phyloP scores from a whole-genome alignment of 1,140 invertebrate species.

The Mamestra configurata region DNA sequence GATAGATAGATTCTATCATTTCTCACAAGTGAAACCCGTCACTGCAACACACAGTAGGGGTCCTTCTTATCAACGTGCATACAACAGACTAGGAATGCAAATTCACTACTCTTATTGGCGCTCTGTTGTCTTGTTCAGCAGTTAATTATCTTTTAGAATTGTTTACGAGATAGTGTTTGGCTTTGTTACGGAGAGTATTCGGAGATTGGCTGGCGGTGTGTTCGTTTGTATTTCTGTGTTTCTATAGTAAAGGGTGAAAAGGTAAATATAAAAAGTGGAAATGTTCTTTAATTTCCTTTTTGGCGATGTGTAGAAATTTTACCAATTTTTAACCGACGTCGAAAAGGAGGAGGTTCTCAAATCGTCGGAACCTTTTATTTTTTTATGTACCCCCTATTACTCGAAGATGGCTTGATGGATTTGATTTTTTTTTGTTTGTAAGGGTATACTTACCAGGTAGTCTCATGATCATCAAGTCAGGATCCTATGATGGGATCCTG shows the following conservation, averaged over 20 bases:
- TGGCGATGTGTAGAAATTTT: no score
- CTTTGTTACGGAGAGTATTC: conserved; percentile 25
- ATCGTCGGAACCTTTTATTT: no score
- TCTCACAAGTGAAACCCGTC: not conserved
- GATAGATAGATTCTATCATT: no score
- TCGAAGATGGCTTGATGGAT: no score
- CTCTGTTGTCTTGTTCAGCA: conserved; percentile 49
- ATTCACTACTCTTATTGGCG: conserved; percentile 49
- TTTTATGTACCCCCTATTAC: no score
- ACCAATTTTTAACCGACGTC: no score
- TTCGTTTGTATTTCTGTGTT: conserved; percentile 7
- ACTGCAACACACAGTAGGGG: conserved; percentile 12
- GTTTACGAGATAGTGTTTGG: conserved; percentile 39
- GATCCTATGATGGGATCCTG: no score
- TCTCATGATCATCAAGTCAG: no score
- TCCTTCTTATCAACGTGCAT: conserved; percentile 46
- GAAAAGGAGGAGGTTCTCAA: no score
- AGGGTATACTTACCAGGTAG: no score
- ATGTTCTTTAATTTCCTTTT: no score
- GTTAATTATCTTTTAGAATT: conserved; percentile 45
- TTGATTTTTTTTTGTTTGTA: no score
- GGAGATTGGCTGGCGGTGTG: conserved; percentile 3
- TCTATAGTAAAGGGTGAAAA: not conserved
- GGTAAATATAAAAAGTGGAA: not conserved
- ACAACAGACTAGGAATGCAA: conserved; percentile 53